Conservation (phyloP, 2,888 invertebrate species). For the Lumbricus terrestris region DNA sequence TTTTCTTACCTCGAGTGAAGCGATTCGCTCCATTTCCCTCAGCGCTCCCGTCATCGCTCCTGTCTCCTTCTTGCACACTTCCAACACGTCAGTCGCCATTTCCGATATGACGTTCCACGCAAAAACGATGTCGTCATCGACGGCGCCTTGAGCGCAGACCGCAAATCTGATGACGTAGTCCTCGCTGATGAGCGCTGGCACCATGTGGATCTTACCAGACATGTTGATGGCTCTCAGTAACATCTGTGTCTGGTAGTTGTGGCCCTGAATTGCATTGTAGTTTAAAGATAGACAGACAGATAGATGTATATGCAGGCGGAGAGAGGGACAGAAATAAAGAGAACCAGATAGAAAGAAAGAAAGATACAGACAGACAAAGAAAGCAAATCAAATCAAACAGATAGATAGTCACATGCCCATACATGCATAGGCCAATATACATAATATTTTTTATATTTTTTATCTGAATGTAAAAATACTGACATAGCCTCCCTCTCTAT, state of each 20-base stretch:
- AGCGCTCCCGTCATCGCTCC: not conserved
- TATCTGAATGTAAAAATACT: too few relatives aligned
- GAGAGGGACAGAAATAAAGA: not conserved
- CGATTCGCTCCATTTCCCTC: constrained; percentile 22
- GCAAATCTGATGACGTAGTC: constrained; percentile 76
- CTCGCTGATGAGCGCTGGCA: constrained; percentile 85
- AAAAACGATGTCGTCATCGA: constrained; percentile 70
- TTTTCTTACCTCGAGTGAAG: constrained; percentile 29
- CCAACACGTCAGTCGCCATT: constrained; percentile 40
- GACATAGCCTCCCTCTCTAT: too few relatives aligned
- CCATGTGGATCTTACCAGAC: constrained; percentile 91
- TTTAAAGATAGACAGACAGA: not conserved
- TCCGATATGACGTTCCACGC: constrained; percentile 60
- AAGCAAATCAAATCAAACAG: too few relatives aligned
- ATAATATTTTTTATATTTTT: too few relatives aligned
- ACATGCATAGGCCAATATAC: not conserved
- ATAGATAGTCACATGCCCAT: not conserved
- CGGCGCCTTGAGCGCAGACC: constrained; percentile 85
- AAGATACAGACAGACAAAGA: not conserved
- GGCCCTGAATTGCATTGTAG: constrained; percentile 20
- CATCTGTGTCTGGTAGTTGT: constrained; percentile 81
- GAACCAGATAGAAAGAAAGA: not conserved
- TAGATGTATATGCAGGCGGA: not conserved
- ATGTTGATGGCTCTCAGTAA: constrained; percentile 88
- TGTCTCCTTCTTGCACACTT: constrained; percentile 27